Base-by-base conservation (phyloP, 2,888 invertebrate genomes). In the Pantelozetes paolii region DNA sequence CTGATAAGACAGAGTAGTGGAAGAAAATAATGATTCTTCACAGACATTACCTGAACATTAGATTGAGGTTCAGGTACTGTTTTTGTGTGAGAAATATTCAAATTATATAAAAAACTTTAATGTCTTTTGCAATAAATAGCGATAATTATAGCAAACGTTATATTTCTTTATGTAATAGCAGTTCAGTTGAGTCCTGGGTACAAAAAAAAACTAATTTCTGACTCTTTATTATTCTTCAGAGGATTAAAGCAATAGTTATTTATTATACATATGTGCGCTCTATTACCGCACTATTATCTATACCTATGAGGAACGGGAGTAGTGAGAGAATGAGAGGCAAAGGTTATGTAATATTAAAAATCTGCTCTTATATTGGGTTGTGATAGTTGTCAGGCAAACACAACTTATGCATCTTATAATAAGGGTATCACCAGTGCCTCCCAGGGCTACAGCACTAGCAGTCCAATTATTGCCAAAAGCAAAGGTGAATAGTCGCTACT, bases 401-500 rank as follows among this genome's bases (percentile, higher is more conserved):
- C 5, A 11, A 20, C 9, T 45, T 62, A 62, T 69, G 69, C 42
- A 69, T 42, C 42, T 36, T 36, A 64, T 42, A 69, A 69, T 69
- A 69, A 69, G 42, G 15, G 69, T 42, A 69, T 69, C 69, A 69
- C 45, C 18, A 69, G 15, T 69, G 69, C 69, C 67, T 69, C 8
- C 6, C n/a, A 69, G 69, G 69, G 69, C 62, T 64, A 59, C 62
- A 64, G 8, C 8, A 67, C 42, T 69, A 69, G 40, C 42, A 42
- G 45, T 69, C 69, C 69, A 69, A 69, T 69, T 69, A 69, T 42
- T 42, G 69, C 45, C 11, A 9, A 15, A 28, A 42, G 20, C 69
- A 69, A 42, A 69, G 69, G 69, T 69, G 69, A 69, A 69, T 45
- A 69, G 18, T 69, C 69, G 42, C 69, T 69, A 69, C 45, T 69